Evolutionary conservation across 2,888 invertebrate genomes (phyloP), one percentile per base, ranked within the genome.

Genomic region (Vesta saturnalis): DNA sequence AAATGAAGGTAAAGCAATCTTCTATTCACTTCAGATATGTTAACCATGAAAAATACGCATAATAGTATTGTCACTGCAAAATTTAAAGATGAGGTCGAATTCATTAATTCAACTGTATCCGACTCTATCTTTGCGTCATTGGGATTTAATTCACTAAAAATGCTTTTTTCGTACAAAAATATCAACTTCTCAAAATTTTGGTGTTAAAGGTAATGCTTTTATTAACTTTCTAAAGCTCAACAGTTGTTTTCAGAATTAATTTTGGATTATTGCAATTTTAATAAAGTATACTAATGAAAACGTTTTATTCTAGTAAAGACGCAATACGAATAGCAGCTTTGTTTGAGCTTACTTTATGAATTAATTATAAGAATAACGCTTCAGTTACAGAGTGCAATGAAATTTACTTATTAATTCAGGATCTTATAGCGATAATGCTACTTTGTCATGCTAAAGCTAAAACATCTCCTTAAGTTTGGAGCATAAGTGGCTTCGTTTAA

Each of bases 401-500:
- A 64, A 67, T 64, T 67, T 70, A 70, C 64, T 70, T 70, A 70
- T 64, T 70, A 67, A 70, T 58, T 64, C 52, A 61, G 49, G 62
- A 64, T 67, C 49, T 67, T 61, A 64, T 58, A 59, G 64, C 64
- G 68, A 69, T 71, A 71, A 71, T 71, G 68, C 66, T 69, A 71
- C 67, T 71, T 67, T 69, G 68, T 71, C 67, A 54, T 67, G 64
- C 61, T 65, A 60, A 68, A 65, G 71, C 64, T 66, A 69, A 71
- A 71, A 65, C 64, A 58, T 46, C 59, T 64, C 58, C 65, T 71
- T 66, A 71, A 63, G 68, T 63, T 68, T 57, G 46, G 65, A 63
- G 61, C 70, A 63, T 72, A 72, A 72, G 72, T 72, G 72, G 70
- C 70, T 72, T 70, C 72, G 68, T 70, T 72, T 72, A 65, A 52